These are phyloP conservation scores for Eutolmus rufibarbis DNA, from an alignment of 2,888 invertebrate species.

Conservation along the genomic window DNA sequence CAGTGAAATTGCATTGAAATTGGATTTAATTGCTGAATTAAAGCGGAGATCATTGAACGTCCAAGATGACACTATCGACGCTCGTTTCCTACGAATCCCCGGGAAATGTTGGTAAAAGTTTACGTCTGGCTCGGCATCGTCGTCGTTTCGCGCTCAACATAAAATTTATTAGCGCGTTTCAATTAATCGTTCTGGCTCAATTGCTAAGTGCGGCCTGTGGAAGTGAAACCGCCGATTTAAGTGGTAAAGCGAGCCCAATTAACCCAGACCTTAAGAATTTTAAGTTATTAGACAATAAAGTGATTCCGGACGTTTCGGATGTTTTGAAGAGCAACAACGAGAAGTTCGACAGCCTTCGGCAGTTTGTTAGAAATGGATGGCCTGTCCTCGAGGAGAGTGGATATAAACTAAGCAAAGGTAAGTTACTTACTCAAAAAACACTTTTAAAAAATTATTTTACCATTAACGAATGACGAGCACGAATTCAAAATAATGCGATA, in stretches of 20 bases:
- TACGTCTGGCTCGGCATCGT: background rate
- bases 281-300: slow-evolving; percentile 59
- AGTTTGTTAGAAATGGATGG: slow-evolving; percentile 52
- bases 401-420: slow-evolving; percentile 58
- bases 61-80: slow-evolving; percentile 29
- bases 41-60: slow-evolving; percentile 25
- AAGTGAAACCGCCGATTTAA: slow-evolving; percentile 48
- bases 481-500: background rate
- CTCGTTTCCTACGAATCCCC: slow-evolving; percentile 26
- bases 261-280: slow-evolving; percentile 54
- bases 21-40: background rate
- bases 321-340: slow-evolving; percentile 36
- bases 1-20: background rate
- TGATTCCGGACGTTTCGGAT: slow-evolving; percentile 57
- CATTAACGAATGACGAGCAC: background rate
- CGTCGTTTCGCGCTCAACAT: background rate
- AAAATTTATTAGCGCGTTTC: slow-evolving; percentile 2
- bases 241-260: slow-evolving; percentile 50
- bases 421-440: slow-evolving; percentile 45
- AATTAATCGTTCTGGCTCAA: slow-evolving; percentile 28
- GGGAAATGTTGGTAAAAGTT: background rate
- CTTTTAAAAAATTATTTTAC: background rate
- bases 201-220: slow-evolving; percentile 44
- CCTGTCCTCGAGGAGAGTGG: slow-evolving; percentile 60
- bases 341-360: slow-evolving; percentile 38